Evolutionary conservation across 2,888 invertebrate genomes (phyloP), one percentile per base, ranked within the genome.

Genomic region (Petrolisthes manimaculis): DNA sequence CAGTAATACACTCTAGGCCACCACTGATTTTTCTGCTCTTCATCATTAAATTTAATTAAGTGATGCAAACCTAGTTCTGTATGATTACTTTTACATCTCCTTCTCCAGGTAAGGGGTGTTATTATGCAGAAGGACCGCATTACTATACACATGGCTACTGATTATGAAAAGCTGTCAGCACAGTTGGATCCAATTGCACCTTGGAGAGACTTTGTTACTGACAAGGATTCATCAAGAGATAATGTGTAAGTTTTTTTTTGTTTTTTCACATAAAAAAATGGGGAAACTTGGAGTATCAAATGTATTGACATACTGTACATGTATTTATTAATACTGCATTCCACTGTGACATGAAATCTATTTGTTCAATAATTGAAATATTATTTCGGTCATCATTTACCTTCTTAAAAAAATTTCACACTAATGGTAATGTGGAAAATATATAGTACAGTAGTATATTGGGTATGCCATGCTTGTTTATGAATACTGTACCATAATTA

Each of bases 81-180:
- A 67, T n/a, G 37, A 18, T 37, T 37, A 37, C 37, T 37, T 37
- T 37, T 37, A 37, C 37, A 37, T 37, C 37, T 4, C n/a, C 6
- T 37, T 53, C 79, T 21, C 9, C 55, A 89, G 89, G 93, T 96
- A 0, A 94, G 96, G 89, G 93, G 93, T 78, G 93, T 93, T 4
- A 93, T 97, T 21, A 95, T 95, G 0, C 92, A 93, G 82, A 94
- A 95, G 0, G 93, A 94, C n/a, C 95, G 95, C 92, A 92, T 96
- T 87, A 95, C 95, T 92, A 93, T 97, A 8, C 96, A 97, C 92
- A 93, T 97, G 90, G 95, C 96, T 0, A 95, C 95, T 0, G 95
- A 96, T 93, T 94, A 96, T 18, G 94, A 95, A 54, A 94, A 94
- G 91, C 93, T 96, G 61, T 69, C 88, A 5, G 71, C 69, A 14